Percentiles rank a stretch among this genome's conserved stretches.
Conservation (phyloP, 2,113 vertebrate species). For the Casuarius casuarius region DNA sequence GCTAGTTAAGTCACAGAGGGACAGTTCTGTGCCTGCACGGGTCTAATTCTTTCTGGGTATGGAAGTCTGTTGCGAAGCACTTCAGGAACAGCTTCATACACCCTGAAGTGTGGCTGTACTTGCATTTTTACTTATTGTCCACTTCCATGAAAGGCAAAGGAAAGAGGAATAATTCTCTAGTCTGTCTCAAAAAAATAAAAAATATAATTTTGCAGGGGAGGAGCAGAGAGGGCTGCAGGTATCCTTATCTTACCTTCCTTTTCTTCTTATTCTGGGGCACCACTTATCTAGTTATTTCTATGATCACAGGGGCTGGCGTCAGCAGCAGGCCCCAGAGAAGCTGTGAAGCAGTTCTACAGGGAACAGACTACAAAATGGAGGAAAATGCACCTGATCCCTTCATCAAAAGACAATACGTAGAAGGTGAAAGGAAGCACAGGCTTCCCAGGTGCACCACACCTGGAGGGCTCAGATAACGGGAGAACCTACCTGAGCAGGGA, state of each 20-base stretch:
- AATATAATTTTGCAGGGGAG: neutral
- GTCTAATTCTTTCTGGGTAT: neutral
- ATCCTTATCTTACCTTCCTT: neutral
- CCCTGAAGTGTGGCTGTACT: neutral
- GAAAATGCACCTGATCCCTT: neutral
- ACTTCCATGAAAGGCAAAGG: neutral
- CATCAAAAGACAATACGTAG: neutral
- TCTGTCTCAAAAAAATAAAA: neutral
- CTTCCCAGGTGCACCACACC: neutral
- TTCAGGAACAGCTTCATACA: neutral
- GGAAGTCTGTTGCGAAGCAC: neutral
- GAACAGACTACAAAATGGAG: neutral
- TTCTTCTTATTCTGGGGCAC: neutral
- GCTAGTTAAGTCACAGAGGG: neutral
- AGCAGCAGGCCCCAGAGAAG: neutral
- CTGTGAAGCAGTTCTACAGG: neutral
- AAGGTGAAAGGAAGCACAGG: neutral
- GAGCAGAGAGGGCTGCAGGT: neutral
- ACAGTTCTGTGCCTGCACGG: neutral
- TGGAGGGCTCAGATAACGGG: neutral
- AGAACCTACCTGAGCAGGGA: conserved; percentile 15
- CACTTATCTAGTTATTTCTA: neutral
- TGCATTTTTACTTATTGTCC: neutral
- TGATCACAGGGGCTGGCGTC: neutral
- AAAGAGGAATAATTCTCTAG: neutral